Conservation (phyloP, 2,113 vertebrate species). For the Macaca nemestrina region DNA sequence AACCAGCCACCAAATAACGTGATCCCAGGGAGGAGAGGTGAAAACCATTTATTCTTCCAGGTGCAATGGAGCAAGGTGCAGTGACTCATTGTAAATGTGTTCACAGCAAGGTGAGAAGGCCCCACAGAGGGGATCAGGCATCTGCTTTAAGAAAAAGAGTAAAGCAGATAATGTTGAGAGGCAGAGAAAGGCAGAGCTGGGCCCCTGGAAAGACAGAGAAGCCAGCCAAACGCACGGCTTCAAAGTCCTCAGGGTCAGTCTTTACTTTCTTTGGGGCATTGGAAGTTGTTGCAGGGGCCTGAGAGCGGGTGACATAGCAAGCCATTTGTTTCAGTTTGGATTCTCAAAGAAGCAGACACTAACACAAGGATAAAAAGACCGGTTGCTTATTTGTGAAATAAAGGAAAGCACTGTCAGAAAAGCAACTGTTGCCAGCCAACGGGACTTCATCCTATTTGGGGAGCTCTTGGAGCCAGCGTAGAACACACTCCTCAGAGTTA, state of each 20-base stretch:
- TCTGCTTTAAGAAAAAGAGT: not conserved
- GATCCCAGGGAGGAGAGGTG: constrained; percentile 41
- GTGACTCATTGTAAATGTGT: constrained; percentile 36
- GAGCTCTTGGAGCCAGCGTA: accelerated
- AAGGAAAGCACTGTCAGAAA: not conserved
- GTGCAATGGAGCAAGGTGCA: not conserved
- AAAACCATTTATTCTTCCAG: constrained; percentile 69
- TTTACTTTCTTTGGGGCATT: not conserved
- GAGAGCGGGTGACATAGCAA: not conserved
- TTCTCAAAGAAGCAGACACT: not conserved
- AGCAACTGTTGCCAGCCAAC: accelerated
- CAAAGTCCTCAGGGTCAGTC: not conserved
- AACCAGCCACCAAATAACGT: constrained; percentile 65
- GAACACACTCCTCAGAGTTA: not conserved
- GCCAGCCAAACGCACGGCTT: not conserved
- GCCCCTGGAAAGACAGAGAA: not conserved
- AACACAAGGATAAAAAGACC: not conserved
- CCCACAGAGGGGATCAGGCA: not conserved
- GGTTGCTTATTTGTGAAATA: not conserved
- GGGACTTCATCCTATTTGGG: not conserved
- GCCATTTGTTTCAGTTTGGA: not conserved
- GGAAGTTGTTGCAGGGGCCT: not conserved
- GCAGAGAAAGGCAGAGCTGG: not conserved
- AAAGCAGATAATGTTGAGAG: constrained; percentile 21
- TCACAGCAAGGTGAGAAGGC: constrained; percentile 49